These are phyloP conservation scores for Pipa parva DNA, from an alignment of 2,113 vertebrate species.

Conservation along the genomic window DNA sequence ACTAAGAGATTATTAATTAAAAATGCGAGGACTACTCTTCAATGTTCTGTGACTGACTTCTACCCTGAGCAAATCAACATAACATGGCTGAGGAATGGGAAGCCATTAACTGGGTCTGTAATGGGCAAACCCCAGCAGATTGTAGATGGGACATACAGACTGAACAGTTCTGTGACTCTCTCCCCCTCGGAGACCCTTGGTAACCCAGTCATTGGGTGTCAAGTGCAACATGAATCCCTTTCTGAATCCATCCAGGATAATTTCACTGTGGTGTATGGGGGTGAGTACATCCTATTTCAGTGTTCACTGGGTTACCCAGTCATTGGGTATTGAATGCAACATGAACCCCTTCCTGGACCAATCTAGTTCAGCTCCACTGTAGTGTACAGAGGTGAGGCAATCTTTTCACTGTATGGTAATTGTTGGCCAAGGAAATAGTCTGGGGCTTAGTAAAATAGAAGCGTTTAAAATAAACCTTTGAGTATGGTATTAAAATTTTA, in stretches of 20 bases:
- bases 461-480: no score
- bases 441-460: no score
- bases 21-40: neutral
- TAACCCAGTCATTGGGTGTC: neutral
- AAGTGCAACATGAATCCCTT: neutral
- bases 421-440: no score
- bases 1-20: neutral
- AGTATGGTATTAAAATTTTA: no score
- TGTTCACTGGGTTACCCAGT: neutral
- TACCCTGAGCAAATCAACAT: neutral
- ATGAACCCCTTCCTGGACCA: no score
- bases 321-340: no score
- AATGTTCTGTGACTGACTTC: constrained; percentile 1
- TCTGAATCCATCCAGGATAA: neutral
- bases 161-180: constrained; percentile 1
- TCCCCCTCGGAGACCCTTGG: neutral
- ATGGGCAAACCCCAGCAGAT: neutral
- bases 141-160: neutral
- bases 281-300: neutral
- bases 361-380: neutral
- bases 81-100: constrained; percentile 12
- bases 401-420: neutral
- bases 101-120: neutral
- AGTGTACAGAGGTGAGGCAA: neutral
- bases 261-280: neutral